Percentiles rank a stretch among this genome's conserved stretches.
These are phyloP conservation scores for Distichodus sexfasciatus DNA, from an alignment of 2,797 vertebrate species.

Conservation along the genomic window DNA sequence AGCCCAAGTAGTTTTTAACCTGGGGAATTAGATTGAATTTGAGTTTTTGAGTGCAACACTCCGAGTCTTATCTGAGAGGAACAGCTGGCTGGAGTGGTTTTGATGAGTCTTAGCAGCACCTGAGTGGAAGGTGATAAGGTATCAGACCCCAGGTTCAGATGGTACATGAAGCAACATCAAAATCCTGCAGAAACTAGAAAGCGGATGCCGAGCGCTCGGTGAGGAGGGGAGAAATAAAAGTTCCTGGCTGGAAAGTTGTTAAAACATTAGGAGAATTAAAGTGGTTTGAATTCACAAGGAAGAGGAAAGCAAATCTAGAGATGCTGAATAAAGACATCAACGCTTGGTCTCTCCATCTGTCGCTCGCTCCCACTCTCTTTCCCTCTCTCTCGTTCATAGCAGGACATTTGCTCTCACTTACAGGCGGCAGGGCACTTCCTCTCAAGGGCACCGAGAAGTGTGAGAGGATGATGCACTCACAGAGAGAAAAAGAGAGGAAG, in stretches of 20 bases:
- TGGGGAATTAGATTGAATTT: not conserved
- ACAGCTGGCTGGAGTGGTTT: slow-evolving; percentile 17
- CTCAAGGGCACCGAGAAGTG: slow-evolving; percentile 76
- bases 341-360: slow-evolving; percentile 28
- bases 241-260: not conserved
- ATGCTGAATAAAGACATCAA: slow-evolving; percentile 2
- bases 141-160: not conserved
- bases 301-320: not conserved
- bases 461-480: slow-evolving; percentile 74
- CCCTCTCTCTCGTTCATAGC: slow-evolving; percentile 46
- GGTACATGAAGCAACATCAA: not conserved
- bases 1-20: not conserved
- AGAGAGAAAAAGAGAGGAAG: slow-evolving; percentile 22
- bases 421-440: slow-evolving; percentile 56
- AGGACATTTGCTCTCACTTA: slow-evolving; percentile 57
- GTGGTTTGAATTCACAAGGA: not conserved
- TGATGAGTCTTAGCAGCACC: slow-evolving; percentile 28
- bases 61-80: slow-evolving; percentile 36
- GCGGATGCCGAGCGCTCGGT: not conserved
- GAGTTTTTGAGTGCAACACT: not conserved
- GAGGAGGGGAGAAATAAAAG: no score
- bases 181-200: slow-evolving; percentile 32
- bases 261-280: slow-evolving; percentile 24
- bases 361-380: slow-evolving; percentile 4
- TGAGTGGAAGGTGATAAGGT: slow-evolving; percentile 23